These are phyloP conservation scores for Calliopsis andreniformis DNA, from an alignment of 1,140 invertebrate genomes.

Conservation along the genomic window DNA sequence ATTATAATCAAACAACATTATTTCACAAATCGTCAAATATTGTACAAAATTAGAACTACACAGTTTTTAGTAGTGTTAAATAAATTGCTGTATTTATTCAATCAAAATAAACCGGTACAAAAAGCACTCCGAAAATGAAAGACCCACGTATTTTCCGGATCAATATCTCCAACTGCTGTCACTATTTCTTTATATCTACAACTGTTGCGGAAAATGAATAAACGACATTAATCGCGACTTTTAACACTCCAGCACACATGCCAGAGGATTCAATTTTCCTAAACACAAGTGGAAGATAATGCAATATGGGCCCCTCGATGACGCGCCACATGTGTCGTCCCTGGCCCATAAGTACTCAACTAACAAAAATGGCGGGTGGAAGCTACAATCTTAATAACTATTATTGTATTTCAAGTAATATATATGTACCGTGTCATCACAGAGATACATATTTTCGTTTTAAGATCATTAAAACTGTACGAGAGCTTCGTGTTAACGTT, in stretches of 20 bases:
- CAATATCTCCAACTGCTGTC: neutral
- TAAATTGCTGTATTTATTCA: neutral
- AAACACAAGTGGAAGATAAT: neutral
- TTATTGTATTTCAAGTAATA: slow-evolving; percentile 12
- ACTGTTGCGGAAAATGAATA: neutral
- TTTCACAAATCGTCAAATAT: too few species aligned
- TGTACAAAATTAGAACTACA: too few species aligned
- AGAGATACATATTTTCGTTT: neutral
- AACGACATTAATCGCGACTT: neutral
- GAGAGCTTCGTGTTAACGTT: neutral
- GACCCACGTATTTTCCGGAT: neutral
- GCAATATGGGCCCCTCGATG: slow-evolving; percentile 31
- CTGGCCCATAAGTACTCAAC: slow-evolving; percentile 51
- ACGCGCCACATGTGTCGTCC: slow-evolving; percentile 17
- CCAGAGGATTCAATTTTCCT: neutral
- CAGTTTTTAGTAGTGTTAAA: neutral
- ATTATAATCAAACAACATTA: too few species aligned
- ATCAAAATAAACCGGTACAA: neutral
- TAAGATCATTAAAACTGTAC: too few species aligned
- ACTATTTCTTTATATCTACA: neutral
- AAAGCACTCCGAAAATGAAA: neutral
- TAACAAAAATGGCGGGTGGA: slow-evolving; percentile 44
- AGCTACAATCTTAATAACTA: neutral
- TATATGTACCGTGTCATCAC: neutral
- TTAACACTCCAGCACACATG: too few species aligned